Evolutionary conservation across 2,888 invertebrate species (phyloP), one percentile per base, ranked within the genome.

Genomic region (Eupithecia abbreviata): DNA sequence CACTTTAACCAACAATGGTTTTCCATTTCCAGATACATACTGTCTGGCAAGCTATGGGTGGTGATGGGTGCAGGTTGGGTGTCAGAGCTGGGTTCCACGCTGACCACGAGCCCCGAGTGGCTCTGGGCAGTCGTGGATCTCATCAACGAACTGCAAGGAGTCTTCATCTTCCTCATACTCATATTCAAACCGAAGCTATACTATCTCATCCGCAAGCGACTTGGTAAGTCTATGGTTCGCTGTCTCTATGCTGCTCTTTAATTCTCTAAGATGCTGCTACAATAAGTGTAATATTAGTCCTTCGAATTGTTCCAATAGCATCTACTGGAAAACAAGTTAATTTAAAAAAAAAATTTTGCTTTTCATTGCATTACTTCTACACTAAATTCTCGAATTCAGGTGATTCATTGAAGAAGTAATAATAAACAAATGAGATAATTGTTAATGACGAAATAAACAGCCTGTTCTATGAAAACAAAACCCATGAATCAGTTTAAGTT

Each of bases 11-110:
- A 7, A 62, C 12, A 62, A 30, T 62, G 9, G 18, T 65, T 13
- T 72, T 42, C 41, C 15, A 42, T 75, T 78, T 72, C 47, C 90
- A 97, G 97, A 86, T 96, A 97, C 81, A 91, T 96, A 49, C 95
- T 97, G 93, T 97, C 97, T 77, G 94, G 96, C 0, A 97, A 97
- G 86, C 90, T 98, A 1, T 97, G 97, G 92, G 93, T 97, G 78
- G 97, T 97, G 69, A 98, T 97, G 97, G 97, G 98, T 0, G 96
- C 97, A 0, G 96, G 96, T 0, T 97, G 97, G 97, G 90, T 96
- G 3, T 94, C 96, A 69, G 97, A 97, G 89, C 91, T 97, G 6
- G 85, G 96, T 13, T 96, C 97, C 5, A 96, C 96, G 1, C 81
- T 96, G 45, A 90, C 95, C 69, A 88, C 91, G 62, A 90, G 96